A percentile compares a stretch with the other conserved stretches of the same genome.
Conservation (phyloP, 2,888 invertebrate species). For the Andrena flavipes region DNA sequence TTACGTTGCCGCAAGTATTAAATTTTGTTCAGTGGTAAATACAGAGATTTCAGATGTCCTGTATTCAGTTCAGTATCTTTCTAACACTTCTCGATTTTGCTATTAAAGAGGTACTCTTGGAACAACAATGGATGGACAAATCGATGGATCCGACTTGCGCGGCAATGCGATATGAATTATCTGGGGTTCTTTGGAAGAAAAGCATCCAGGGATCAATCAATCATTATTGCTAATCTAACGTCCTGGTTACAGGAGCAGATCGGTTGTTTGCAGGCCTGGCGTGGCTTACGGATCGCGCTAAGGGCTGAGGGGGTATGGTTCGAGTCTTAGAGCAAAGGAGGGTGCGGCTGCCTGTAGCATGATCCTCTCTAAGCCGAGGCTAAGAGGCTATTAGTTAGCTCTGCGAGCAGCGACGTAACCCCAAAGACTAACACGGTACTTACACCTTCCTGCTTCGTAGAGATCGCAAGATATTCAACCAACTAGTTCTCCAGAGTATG, state of each 20-base stretch:
- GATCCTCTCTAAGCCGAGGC: slow-evolving; percentile 83
- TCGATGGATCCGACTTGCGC: neutral
- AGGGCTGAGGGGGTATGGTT: slow-evolving; percentile 63
- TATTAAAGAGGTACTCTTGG: neutral
- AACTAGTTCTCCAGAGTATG: slow-evolving; percentile 65
- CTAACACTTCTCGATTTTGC: neutral
- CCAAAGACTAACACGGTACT: slow-evolving; percentile 82
- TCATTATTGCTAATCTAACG: slow-evolving; percentile 60
- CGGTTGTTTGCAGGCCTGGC: slow-evolving; percentile 75
- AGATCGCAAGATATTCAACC: slow-evolving; percentile 69
- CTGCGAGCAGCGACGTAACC: slow-evolving; percentile 81
- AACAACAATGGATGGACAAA: neutral
- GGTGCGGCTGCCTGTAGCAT: slow-evolving; percentile 77
- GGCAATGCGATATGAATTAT: neutral
- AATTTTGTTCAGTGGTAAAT: neutral
- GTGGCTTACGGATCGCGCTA: slow-evolving; percentile 74
- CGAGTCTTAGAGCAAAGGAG: slow-evolving; percentile 68
- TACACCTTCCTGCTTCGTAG: slow-evolving; percentile 75
- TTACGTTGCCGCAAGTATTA: neutral
- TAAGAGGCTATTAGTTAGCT: slow-evolving; percentile 84
- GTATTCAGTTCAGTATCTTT: neutral
- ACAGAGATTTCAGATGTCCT: neutral
- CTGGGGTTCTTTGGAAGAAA: neutral
- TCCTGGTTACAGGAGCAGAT: slow-evolving; percentile 49
- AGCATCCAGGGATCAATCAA: slow-evolving; percentile 55